Base-by-base conservation (phyloP, 2,888 invertebrate species). In the Alsophila aescularia region DNA sequence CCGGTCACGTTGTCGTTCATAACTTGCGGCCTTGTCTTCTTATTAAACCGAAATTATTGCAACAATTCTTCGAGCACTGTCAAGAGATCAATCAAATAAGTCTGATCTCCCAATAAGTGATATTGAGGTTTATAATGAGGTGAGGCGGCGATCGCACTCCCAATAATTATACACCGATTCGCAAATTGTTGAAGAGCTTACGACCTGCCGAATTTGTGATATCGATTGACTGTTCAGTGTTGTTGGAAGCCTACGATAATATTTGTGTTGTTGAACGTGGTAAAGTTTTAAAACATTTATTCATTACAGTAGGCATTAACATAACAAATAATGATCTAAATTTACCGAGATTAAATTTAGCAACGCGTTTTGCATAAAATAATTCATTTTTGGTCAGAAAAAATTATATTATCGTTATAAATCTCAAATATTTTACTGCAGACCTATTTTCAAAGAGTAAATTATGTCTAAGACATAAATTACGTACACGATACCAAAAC, bases 401-500 rank as follows among this genome's bases (percentile, higher is more conserved):
- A 29, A n/a, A 29, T 29, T 3, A n/a, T 29, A n/a, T n/a, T 2
- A n/a, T 10, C 29, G 29, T 8, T 8, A 29, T 41, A 16, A 32
- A 42, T 42, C 8, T 42, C 31, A 31, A 42, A 42, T 32, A 41
- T 41, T 42, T 32, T 3, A 32, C 31, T 8, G 27, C 15, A 16
- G 9, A 16, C 16, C 31, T 24, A n/a, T n/a, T n/a, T n/a, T n/a
- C n/a, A n/a, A n/a, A n/a, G n/a, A n/a, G n/a, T n/a, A n/a, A n/a
- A n/a, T n/a, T n/a, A n/a, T n/a, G n/a, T n/a, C n/a, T n/a, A 47
- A 60, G 57, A 57, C 50, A 57, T 60, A 54, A 60, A 60, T 60
- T 57, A 60, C 52, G 41, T 41, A 54, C 57, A 52, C 57, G 29
- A 53, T 18, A 36, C 27, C 24, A 57, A 54, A 56, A 34, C 44